phyloP scores from a whole-genome alignment of 2,113 vertebrate genomes.

The Polypterus bichir region DNA sequence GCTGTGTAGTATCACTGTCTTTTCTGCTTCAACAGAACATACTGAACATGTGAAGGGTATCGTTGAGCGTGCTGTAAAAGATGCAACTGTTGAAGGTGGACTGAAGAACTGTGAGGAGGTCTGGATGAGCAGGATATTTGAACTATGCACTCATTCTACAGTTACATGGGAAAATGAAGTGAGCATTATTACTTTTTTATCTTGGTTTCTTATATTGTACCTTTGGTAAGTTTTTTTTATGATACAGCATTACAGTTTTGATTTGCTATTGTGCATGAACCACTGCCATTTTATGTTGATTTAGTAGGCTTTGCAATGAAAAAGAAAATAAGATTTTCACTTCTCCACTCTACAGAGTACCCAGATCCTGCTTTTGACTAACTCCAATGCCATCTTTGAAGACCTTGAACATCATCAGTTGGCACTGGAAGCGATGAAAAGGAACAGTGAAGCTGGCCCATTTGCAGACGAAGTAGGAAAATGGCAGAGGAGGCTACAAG shows the following conservation, averaged over 20 bases:
- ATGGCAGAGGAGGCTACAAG: slow-evolving; percentile 19
- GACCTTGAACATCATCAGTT: slow-evolving; percentile 20
- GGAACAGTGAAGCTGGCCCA: slow-evolving; percentile 16
- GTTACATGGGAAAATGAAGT: slow-evolving; percentile 9
- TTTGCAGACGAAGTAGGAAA: slow-evolving; percentile 19
- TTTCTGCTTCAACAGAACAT: background rate
- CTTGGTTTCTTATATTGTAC: too few relatives aligned
- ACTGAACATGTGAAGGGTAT: slow-evolving; percentile 11
- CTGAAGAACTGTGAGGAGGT: slow-evolving; percentile 17
- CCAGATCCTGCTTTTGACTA: slow-evolving; percentile 10
- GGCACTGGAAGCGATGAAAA: slow-evolving; percentile 10
- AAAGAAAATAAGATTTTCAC: too few relatives aligned
- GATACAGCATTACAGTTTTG: too few relatives aligned
- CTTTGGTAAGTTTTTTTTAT: too few relatives aligned
- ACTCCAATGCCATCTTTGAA: slow-evolving; percentile 15
- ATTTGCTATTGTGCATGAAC: too few relatives aligned
- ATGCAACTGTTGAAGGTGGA: slow-evolving; percentile 13
- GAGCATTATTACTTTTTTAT: background rate
- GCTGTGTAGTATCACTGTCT: background rate
- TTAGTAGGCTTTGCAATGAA: too few relatives aligned
- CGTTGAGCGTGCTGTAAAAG: slow-evolving; percentile 7
- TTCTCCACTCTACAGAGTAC: background rate
- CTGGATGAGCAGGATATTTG: slow-evolving; percentile 14
- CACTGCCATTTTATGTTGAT: too few relatives aligned
- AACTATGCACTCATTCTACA: slow-evolving; percentile 9